Evolutionary conservation across 2,113 vertebrate species (phyloP), one percentile per base, ranked within the genome.

Genomic region (Gila orcuttii): DNA sequence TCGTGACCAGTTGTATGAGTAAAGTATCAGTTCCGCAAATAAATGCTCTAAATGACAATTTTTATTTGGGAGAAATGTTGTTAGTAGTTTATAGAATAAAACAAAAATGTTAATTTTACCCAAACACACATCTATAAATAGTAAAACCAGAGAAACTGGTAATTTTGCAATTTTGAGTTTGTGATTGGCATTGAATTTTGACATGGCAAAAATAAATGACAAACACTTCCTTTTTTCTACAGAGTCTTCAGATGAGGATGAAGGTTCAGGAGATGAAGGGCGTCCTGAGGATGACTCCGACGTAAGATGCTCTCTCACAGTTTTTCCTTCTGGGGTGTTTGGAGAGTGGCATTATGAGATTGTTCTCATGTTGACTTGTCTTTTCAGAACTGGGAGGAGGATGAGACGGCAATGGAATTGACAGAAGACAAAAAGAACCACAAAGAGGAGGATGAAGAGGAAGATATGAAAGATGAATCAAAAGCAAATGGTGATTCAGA

Each of bases 401-500:
- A 94, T 3, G 95, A 96, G 21, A 84, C 91, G 36, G 88, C 92
- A 52, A 90, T 87, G 10, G 91, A 94, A 39, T 87, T 87, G 3
- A 91, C 87, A 17, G 92, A 93, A 59, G 94, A 94, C 2, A 94
- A 95, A 17, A 90, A 91, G 8, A 85, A 90, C 12, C 87, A 88
- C 60, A 39, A 68, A 42, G 86, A 78, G 2, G 59, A 87, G 45
- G 83, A 82, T 1, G 92, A 94, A 12, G 96, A 96, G 0, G 92
- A 94, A 10, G 96, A 96, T 25, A 91, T 88, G 92, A 92, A 93
- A 85, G 94, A 93, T 87, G 96, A 97, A 88, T 96, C 96, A 88
- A 98, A 97, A 93, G 92, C 96, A 2, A 98, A 97, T 36, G 97
- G 97, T 13, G 98, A 99, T 88, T 99, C 97, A 55, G 97, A 99